Base-by-base conservation (phyloP, 1,140 invertebrate species). In the Papilio helenus region DNA sequence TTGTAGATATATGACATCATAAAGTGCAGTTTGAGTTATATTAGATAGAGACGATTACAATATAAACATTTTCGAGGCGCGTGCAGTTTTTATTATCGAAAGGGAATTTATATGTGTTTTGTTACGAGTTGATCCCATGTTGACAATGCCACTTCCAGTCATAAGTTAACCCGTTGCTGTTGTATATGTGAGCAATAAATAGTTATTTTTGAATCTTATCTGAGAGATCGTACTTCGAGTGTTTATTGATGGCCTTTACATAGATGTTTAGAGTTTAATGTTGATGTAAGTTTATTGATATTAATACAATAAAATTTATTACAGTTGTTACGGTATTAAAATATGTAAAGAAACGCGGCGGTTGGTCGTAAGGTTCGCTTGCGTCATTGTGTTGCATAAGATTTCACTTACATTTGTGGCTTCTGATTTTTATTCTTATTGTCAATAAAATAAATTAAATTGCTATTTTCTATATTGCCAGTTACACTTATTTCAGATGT, bases 231-330 rank as follows among this genome's bases (percentile, higher is more conserved):
- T 73, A 49, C 72, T 46, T 26, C 49, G 44, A 49, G 14, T 73
- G 44, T 73, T 73, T 73, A 73, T 73, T 73, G 72, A 73, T 23
- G 72, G 72, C 72, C 42, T 61, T 46, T 73, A 73, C n/a, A 46
- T 73, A 73, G 44, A 42, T 73, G 72, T 73, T 46, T 73, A 73
- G 20, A 49, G 20, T 46, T 49, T 26, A 73, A 73, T 46, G 49
- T 49, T 7, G 20, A 73, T 73, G 42, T 73, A 72, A 44, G 39
- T 73, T 73, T 46, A 73, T 46, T 73, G 72, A 44, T 73, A 49
- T 49, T 73, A 26, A 44, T 73, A 23, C 20, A 73, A 72, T 72
- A 72, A 72, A 39, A n/a, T 42, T 65, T 65, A 65, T 65, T 65
- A 29, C 14, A 65, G 23, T 65, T 65, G 26, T 65, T 65, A 58